phyloP scores from a whole-genome alignment of 2,113 vertebrate species.

The Nematolebias whitei region DNA sequence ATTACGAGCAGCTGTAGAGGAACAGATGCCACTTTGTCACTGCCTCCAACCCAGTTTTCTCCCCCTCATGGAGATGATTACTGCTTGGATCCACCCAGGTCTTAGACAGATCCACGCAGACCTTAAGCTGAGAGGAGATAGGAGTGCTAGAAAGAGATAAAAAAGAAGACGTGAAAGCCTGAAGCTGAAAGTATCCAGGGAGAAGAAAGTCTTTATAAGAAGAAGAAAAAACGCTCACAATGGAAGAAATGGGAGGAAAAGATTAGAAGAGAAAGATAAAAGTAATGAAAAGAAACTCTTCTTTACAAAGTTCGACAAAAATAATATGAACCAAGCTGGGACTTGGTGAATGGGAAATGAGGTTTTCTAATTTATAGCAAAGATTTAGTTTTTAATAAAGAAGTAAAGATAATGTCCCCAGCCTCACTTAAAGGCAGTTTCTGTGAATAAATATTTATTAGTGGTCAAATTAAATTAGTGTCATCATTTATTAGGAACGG shows the following conservation, averaged over 20 bases:
- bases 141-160: background rate
- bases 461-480: too few relatives aligned
- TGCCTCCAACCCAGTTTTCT: background rate
- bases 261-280: background rate
- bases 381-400: background rate
- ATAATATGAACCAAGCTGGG: too few relatives aligned
- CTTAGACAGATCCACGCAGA: slow-evolving; percentile 6
- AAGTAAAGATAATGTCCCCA: too few relatives aligned
- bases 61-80: slow-evolving; percentile 7
- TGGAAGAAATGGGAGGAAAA: too few relatives aligned
- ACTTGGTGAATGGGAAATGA: background rate
- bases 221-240: background rate
- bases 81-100: slow-evolving; percentile 12
- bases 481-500: too few relatives aligned
- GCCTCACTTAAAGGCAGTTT: too few relatives aligned
- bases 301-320: too few relatives aligned
- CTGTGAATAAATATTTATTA: too few relatives aligned
- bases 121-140: background rate
- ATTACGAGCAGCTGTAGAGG: background rate
- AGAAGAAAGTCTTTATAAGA: background rate
- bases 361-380: background rate
- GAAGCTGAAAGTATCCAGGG: background rate
- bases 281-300: background rate
- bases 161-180: background rate
- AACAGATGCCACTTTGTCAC: background rate